Percentiles rank a stretch among this genome's conserved stretches.
Evolutionary conservation across 2,113 vertebrate species (phyloP).

Genomic region (Salvelinus sp.): DNA sequence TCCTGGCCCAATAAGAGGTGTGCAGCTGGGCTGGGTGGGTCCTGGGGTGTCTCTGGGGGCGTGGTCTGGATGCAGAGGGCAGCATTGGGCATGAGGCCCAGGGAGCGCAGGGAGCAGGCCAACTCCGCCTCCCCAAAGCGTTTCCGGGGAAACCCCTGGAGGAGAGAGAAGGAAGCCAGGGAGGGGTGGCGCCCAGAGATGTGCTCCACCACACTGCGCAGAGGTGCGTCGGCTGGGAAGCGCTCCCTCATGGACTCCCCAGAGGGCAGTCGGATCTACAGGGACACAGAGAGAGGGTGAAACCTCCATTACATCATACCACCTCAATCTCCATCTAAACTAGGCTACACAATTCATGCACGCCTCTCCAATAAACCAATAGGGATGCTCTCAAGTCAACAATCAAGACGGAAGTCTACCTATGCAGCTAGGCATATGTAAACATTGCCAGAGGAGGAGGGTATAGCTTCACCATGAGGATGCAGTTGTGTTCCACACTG

Average conservation of each 20-base stretch:
- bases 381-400: too few relatives aligned
- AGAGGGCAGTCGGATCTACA: slow-evolving; percentile 78
- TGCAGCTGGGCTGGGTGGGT: slow-evolving; percentile 28
- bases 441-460: not conserved
- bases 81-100: slow-evolving; percentile 78
- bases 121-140: slow-evolving; percentile 77
- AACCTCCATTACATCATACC: too few relatives aligned
- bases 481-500: slow-evolving; percentile 67
- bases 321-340: too few relatives aligned
- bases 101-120: slow-evolving; percentile 64
- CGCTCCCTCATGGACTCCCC: slow-evolving; percentile 75
- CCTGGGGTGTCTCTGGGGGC: slow-evolving; percentile 66
- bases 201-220: slow-evolving; percentile 73
- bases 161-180: slow-evolving; percentile 71
- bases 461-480: slow-evolving; percentile 71
- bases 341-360: too few relatives aligned
- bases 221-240: slow-evolving; percentile 71
- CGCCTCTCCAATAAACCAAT: too few relatives aligned
- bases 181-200: slow-evolving; percentile 69
- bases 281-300: not conserved
- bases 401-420: too few relatives aligned
- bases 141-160: too few relatives aligned
- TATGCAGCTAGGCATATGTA: too few relatives aligned
- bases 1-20: not conserved
- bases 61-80: slow-evolving; percentile 77